Conservation (phyloP, 2,888 invertebrate genomes). For the Hydraecia micacea region DNA sequence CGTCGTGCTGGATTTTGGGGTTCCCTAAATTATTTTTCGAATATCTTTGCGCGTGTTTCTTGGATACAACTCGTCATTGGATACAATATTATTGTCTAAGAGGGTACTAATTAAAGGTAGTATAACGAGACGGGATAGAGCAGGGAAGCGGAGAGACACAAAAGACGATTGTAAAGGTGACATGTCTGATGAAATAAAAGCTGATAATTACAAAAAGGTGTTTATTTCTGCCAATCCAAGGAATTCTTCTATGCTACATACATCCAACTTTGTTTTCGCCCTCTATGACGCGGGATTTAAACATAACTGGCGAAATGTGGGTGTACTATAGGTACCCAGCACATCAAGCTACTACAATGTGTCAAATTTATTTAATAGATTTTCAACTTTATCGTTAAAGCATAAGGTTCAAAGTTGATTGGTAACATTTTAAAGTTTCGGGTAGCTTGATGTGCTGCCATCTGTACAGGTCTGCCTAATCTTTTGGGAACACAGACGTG, state of each 20-base stretch:
- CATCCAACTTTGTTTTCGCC: not conserved
- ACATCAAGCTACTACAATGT: too few species aligned
- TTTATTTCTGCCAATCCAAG: too few species aligned
- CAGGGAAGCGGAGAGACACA: too few species aligned
- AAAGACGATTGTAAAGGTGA: too few species aligned
- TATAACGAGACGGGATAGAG: not conserved
- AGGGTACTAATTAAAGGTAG: not conserved
- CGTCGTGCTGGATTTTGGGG: conserved; percentile 59
- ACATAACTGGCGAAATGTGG: not conserved
- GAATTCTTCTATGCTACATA: not conserved
- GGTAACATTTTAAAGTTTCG: too few species aligned
- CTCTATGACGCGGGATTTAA: not conserved
- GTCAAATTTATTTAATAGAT: too few species aligned
- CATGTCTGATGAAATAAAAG: too few species aligned
- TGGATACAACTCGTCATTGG: not conserved
- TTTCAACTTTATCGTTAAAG: too few species aligned
- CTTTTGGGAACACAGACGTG: not conserved
- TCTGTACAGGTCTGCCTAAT: too few species aligned
- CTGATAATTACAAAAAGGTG: too few species aligned
- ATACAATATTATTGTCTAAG: not conserved
- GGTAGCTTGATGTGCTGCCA: too few species aligned
- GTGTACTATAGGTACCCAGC: not conserved
- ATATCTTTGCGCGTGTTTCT: not conserved
- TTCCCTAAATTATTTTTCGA: conserved; percentile 21
- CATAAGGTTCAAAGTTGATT: too few species aligned